phyloP scores from a whole-genome alignment of 2,797 vertebrate species.

The Poecilia wingei region DNA sequence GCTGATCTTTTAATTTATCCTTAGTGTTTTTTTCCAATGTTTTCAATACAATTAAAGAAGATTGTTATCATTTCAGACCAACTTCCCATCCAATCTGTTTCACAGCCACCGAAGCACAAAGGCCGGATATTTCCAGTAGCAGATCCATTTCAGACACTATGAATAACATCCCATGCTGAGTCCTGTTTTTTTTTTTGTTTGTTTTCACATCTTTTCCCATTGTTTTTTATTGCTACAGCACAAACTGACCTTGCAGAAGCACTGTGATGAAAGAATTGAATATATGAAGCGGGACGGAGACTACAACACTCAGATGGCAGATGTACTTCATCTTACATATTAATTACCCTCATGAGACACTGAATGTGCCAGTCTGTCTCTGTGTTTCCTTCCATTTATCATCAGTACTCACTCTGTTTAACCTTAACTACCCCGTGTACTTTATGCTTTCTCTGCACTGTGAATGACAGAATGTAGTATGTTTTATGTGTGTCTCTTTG shows the following conservation, averaged over 20 bases:
- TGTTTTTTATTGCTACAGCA: background rate
- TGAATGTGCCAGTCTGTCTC: conserved; percentile 47
- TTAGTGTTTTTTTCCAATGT: background rate
- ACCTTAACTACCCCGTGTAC: conserved; percentile 22
- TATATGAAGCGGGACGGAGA: background rate
- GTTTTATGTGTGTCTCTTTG: conserved; percentile 32
- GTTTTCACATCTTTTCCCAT: background rate
- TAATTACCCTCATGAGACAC: conserved; percentile 55
- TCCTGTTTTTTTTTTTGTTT: background rate
- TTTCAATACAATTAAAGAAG: background rate
- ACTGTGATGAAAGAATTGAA: background rate
- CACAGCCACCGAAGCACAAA: background rate
- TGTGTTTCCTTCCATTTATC: conserved; percentile 34
- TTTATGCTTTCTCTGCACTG: conserved; percentile 21
- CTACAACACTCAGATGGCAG: background rate
- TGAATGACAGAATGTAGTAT: conserved; percentile 16
- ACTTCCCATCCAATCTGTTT: background rate
- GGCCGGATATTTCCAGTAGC: background rate
- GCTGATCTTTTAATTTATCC: background rate
- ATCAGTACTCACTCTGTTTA: conserved; percentile 45
- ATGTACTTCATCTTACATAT: conserved; percentile 8
- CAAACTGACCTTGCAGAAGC: background rate
- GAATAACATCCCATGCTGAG: background rate
- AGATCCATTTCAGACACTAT: background rate
- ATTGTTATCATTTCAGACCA: background rate